phyloP scores from a whole-genome alignment of 2,113 vertebrate genomes.

The Heloderma charlesbogerti region DNA sequence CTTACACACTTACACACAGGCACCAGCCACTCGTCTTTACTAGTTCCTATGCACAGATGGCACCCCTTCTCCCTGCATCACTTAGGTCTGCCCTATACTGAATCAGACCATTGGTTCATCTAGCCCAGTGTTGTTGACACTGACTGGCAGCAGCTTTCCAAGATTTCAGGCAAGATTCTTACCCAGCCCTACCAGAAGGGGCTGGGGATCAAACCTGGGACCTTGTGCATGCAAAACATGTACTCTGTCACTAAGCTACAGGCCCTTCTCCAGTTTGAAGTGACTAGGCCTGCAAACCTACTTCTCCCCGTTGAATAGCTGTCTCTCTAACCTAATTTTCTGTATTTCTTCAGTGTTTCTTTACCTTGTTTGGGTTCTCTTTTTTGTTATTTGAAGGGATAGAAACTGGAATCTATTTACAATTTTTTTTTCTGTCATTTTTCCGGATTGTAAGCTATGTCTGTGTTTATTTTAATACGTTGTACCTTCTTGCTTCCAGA shows the following conservation, averaged over 20 bases:
- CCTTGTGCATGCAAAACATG: no score
- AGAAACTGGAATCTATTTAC: not conserved
- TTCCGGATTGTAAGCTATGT: not conserved
- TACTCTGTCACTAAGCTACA: not conserved
- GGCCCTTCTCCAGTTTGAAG: not conserved
- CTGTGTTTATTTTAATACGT: not conserved
- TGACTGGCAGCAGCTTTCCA: no score
- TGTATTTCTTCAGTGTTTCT: not conserved
- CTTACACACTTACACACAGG: not conserved
- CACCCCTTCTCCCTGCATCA: not conserved
- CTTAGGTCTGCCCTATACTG: no score
- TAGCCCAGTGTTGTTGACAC: no score
- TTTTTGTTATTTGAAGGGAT: not conserved
- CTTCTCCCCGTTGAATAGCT: not conserved
- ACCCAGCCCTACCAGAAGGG: no score
- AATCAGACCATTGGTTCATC: no score
- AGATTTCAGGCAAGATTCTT: no score
- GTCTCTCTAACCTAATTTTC: not conserved
- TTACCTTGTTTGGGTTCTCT: not conserved
- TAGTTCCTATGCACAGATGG: not conserved
- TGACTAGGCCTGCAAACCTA: not conserved
- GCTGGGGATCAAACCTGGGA: no score
- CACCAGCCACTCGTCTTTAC: not conserved
- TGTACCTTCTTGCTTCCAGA: slow-evolving; percentile 77
- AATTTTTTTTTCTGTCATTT: not conserved